Conservation (phyloP, 2,888 invertebrate genomes). For the Thecophora atra region DNA sequence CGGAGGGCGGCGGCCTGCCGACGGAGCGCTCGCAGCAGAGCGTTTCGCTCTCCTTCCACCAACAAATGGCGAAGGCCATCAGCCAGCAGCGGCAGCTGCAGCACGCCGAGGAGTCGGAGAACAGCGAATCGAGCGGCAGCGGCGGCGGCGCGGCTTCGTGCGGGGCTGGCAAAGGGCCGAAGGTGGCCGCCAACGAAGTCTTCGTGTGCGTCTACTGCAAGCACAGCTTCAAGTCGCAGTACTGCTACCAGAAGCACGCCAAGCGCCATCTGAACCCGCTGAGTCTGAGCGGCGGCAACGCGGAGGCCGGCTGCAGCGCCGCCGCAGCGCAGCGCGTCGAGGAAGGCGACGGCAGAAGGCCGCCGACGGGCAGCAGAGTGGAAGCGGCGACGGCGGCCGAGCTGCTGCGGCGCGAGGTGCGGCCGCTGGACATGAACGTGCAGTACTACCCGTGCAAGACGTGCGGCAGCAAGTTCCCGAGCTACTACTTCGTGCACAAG, state of each 20-base stretch:
- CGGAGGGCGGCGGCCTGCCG: slow-evolving; percentile 54
- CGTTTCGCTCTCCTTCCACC: slow-evolving; percentile 64
- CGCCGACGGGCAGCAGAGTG: background rate
- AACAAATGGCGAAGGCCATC: slow-evolving; percentile 66
- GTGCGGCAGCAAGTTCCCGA: slow-evolving; percentile 91
- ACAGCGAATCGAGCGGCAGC: slow-evolving; percentile 49
- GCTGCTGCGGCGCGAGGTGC: slow-evolving; percentile 70
- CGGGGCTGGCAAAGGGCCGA: slow-evolving; percentile 40
- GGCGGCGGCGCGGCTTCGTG: slow-evolving; percentile 14
- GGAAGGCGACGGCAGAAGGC: background rate
- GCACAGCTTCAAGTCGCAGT: slow-evolving; percentile 84
- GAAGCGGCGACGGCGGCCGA: slow-evolving; percentile 44
- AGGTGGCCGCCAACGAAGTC: slow-evolving; percentile 60
- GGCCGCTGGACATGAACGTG: slow-evolving; percentile 78
- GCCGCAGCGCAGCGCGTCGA: slow-evolving; percentile 23
- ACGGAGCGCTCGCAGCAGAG: slow-evolving; percentile 64
- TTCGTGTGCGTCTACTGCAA: slow-evolving; percentile 81
- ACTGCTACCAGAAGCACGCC: slow-evolving; percentile 85
- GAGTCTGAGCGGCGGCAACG: slow-evolving; percentile 61
- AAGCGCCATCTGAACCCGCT: slow-evolving; percentile 75
- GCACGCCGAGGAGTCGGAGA: slow-evolving; percentile 56
- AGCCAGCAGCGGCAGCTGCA: slow-evolving; percentile 60
- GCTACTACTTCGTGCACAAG: slow-evolving; percentile 93
- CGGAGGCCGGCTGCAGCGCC: slow-evolving; percentile 22
- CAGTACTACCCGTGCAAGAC: slow-evolving; percentile 95